Evolutionary conservation across 2,888 invertebrate genomes (phyloP).

Genomic region (Synanthedon vespiformis): DNA sequence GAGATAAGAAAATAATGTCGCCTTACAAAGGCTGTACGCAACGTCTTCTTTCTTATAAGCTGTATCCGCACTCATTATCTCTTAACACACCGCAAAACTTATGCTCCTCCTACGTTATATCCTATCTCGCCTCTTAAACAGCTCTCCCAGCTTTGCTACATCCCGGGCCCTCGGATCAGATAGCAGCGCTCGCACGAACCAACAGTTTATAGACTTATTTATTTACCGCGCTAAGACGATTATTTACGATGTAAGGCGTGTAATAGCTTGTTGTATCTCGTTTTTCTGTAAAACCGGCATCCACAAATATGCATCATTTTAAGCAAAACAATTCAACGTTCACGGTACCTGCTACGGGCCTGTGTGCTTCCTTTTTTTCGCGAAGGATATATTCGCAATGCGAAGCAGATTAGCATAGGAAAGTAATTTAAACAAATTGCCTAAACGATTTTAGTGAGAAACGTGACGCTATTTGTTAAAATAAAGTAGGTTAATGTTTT

Average conservation of each 20-base stretch:
- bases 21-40: slow-evolving; percentile 45
- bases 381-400: slow-evolving; percentile 49
- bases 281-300: slow-evolving; percentile 45
- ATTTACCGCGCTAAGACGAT: slow-evolving; percentile 58
- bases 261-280: slow-evolving; percentile 57
- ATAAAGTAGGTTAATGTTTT: slow-evolving; percentile 23
- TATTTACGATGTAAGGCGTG: slow-evolving; percentile 61
- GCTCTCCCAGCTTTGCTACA: slow-evolving; percentile 46
- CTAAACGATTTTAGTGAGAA: slow-evolving; percentile 54
- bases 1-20: slow-evolving; percentile 53
- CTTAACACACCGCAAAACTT: slow-evolving; percentile 57
- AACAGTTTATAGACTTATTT: slow-evolving; percentile 55
- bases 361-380: slow-evolving; percentile 24
- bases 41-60: slow-evolving; percentile 46
- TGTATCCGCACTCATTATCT: slow-evolving; percentile 60
- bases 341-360: slow-evolving; percentile 24
- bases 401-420: slow-evolving; percentile 56
- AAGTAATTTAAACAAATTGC: slow-evolving; percentile 65
- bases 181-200: slow-evolving; percentile 41
- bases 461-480: slow-evolving; percentile 41
- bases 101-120: slow-evolving; percentile 48
- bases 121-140: slow-evolving; percentile 59
- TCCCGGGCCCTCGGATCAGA: slow-evolving; percentile 53
- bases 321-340: slow-evolving; percentile 33
- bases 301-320: slow-evolving; percentile 49